Base-by-base conservation (phyloP, 2,113 vertebrate genomes). In the Rhadina sibilatrix region DNA sequence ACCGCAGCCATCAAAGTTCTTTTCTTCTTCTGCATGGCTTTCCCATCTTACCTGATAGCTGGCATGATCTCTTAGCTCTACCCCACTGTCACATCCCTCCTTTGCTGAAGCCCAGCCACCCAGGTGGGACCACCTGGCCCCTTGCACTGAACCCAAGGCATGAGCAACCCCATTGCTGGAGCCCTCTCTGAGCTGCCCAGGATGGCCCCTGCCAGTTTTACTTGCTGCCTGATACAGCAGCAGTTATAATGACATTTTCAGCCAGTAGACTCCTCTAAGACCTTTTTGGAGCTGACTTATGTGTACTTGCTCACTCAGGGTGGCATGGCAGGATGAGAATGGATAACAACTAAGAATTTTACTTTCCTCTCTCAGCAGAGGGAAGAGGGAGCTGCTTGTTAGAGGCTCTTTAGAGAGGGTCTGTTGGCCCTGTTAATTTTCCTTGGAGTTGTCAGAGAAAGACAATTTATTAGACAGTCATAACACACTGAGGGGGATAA, bases 81-180 rank as follows among this genome's bases (percentile, higher is more conserved):
- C 5, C 12, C 2, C 4, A 8, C 27, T 2, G 10, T 23, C 2
- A 1, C 17, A 11, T 6, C 40, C 12, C 7, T 70, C 21, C 21
- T 52, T 33, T 8, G 4, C n/a, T 5, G 0, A 27, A 50, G 42
- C 20, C 8, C 27, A 53, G 24, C 5, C 30, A 11, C 6, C 10
- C 8, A 4, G 24, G 27, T 20, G 24, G 22, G n/a, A 27, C 10
- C 1, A 0, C 20, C 6, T 0, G 1, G 1, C 37, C 7, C 38
- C 7, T 23, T 30, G 7, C 1, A 0, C 20, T 25, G 49, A 40
- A 5, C 8, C 13, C 17, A 28, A 30, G 33, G 50, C 22, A 16
- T 0, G 2, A 9, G 6, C 38, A 75, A 0, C 6, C 23, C 30
- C 23, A 5, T 5, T 24, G 23, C 20, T 77, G 76, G 35, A 78